Evolutionary conservation across 2,113 vertebrate genomes (phyloP).

Genomic region (Rhabdomys dilectus): DNA sequence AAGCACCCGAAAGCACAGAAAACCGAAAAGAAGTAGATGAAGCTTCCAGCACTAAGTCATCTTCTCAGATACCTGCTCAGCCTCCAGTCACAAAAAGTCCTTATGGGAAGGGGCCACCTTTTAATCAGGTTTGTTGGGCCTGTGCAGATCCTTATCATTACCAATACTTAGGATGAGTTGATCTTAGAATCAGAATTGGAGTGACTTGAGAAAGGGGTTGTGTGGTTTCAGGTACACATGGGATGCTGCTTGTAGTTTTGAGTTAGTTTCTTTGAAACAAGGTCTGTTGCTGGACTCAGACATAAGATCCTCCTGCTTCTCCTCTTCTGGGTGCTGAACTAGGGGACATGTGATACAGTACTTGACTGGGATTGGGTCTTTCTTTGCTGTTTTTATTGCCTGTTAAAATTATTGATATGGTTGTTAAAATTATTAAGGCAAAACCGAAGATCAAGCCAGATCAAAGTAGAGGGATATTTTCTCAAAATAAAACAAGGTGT

Average conservation of each 20-base stretch:
- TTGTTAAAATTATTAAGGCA: constrained; percentile 1
- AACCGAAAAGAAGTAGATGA: constrained; percentile 92
- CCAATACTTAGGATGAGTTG: neutral
- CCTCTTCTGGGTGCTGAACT: neutral
- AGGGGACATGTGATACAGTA: neutral
- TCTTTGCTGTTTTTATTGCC: constrained; percentile 8
- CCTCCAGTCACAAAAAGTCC: constrained; percentile 85
- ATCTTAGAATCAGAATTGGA: constrained; percentile 2
- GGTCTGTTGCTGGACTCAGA: neutral
- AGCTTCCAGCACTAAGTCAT: constrained; percentile 83
- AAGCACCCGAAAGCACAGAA: constrained; percentile 88
- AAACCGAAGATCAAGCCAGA: neutral
- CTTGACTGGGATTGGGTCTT: neutral
- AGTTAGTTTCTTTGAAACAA: neutral
- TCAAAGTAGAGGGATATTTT: neutral
- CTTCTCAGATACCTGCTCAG: constrained; percentile 87
- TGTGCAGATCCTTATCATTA: neutral
- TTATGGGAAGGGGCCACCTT: constrained; percentile 88
- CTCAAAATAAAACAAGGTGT: neutral
- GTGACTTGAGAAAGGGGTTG: neutral
- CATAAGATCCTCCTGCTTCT: neutral
- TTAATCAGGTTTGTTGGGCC: constrained; percentile 92
- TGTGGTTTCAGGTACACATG: neutral
- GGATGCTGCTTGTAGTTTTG: neutral
- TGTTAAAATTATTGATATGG: neutral